Evolutionary conservation across 2,113 vertebrate species (phyloP).

Genomic region (Protobothrops mucrosquamatus): DNA sequence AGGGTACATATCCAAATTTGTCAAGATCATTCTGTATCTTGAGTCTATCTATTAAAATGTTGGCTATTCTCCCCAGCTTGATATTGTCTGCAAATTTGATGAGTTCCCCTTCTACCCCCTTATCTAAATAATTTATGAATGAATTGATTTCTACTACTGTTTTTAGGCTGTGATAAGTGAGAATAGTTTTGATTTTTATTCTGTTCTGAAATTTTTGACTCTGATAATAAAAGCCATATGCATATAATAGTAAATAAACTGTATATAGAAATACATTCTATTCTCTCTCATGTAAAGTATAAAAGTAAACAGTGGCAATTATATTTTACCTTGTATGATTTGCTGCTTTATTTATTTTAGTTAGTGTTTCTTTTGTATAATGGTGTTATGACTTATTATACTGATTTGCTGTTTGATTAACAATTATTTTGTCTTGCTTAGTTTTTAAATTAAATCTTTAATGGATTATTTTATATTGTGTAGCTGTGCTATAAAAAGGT

Average conservation of each 20-base stretch:
- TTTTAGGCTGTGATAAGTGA: not conserved
- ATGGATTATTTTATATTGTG: not conserved
- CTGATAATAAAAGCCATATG: not conserved
- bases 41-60: not conserved
- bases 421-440: not conserved
- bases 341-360: not conserved
- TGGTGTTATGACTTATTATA: not conserved
- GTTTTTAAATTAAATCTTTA: not conserved
- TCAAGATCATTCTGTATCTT: not conserved
- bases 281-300: not conserved
- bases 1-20: not conserved
- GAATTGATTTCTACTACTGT: not conserved
- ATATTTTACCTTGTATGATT: not conserved
- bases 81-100: not conserved
- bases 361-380: not conserved
- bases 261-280: not conserved
- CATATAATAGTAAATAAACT: not conserved
- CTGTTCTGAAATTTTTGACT: not conserved
- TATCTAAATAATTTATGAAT: not conserved
- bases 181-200: not conserved
- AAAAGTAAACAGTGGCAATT: not conserved
- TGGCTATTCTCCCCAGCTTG: not conserved
- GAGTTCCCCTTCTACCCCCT: not conserved
- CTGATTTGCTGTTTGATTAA: not conserved
- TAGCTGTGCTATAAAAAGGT: not conserved